Evolutionary conservation across 2,113 vertebrate species (phyloP).

Genomic region (Antidorcas marsupialis): DNA sequence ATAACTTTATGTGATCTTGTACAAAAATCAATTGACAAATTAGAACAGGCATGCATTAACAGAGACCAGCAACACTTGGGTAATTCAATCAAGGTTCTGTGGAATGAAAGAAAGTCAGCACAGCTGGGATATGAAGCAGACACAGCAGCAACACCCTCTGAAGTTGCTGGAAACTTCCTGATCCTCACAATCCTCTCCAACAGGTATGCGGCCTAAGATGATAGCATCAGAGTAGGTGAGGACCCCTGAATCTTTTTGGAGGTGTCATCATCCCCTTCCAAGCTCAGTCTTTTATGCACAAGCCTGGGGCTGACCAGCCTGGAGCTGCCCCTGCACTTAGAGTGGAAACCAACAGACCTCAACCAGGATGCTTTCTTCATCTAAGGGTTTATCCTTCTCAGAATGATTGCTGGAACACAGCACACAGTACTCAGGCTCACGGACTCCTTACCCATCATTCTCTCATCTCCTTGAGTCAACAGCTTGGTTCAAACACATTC

Average conservation of each 20-base stretch:
- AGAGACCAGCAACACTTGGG: background rate
- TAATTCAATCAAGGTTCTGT: background rate
- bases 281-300: background rate
- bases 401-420: background rate
- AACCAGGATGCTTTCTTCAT: background rate
- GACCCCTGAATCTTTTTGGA: background rate
- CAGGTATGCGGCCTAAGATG: background rate
- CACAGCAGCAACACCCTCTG: background rate
- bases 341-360: background rate
- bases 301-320: background rate
- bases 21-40: background rate
- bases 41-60: background rate
- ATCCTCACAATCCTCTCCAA: background rate
- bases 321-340: background rate
- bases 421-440: background rate
- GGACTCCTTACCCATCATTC: background rate
- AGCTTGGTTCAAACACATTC: background rate
- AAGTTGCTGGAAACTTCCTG: background rate
- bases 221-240: background rate
- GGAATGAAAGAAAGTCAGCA: background rate
- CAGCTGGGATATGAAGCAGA: background rate
- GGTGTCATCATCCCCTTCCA: background rate
- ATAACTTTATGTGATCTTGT: background rate
- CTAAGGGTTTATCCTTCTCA: background rate
- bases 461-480: background rate